Evolutionary conservation across 2,888 invertebrate genomes (phyloP).

Genomic region (Tipula confusa): DNA sequence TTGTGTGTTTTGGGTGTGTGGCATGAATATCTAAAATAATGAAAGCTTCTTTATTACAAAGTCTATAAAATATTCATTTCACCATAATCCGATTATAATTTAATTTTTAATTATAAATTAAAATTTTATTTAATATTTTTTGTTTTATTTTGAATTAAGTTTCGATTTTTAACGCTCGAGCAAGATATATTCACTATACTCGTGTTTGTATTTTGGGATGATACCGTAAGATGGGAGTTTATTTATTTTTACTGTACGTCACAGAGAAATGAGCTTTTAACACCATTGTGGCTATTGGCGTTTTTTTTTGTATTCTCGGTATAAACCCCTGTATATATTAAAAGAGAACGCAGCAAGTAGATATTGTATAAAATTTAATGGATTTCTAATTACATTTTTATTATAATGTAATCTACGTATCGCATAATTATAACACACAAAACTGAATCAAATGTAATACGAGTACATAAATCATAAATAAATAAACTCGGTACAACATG

Average conservation of each 20-base stretch:
- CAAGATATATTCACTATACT: too few species aligned
- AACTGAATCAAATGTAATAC: not conserved
- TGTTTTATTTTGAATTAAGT: not conserved
- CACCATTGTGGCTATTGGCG: not conserved
- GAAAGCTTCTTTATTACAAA: constrained; percentile 12
- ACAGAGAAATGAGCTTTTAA: not conserved
- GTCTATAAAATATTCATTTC: constrained; percentile 5
- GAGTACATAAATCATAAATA: not conserved
- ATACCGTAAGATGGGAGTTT: too few species aligned
- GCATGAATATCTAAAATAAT: not conserved
- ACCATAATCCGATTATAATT: constrained; percentile 12
- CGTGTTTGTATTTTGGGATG: not conserved
- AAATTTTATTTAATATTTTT: not conserved
- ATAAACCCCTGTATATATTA: not conserved
- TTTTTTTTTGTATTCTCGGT: not conserved
- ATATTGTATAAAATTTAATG: not conserved
- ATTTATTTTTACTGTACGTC: not conserved
- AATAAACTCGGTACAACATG: too few species aligned
- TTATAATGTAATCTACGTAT: not conserved
- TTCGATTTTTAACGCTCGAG: not conserved
- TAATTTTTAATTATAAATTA: not conserved
- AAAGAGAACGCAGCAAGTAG: not conserved
- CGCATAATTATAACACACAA: not conserved
- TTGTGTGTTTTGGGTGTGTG: too few species aligned
- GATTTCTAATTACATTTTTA: not conserved